Evolutionary conservation across 2,888 invertebrate species (phyloP), one percentile per base, ranked within the genome.

Genomic region (Sycophila texana): DNA sequence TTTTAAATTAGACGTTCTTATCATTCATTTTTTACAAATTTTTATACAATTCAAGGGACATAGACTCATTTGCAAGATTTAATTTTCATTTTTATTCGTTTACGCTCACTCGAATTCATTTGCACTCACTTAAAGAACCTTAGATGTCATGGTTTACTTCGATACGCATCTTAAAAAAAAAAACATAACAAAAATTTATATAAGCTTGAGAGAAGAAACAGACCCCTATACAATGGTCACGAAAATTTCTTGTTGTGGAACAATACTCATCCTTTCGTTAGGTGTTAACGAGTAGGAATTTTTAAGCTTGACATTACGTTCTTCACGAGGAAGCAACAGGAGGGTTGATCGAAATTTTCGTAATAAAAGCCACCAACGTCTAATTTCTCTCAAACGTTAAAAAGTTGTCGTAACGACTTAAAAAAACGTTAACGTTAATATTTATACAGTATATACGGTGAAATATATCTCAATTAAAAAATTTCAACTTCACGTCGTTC

Each of bases 351-450:
- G 47, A 79, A 74, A 39, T 39, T 39, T 39, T 39, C 79, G 47
- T 81, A 83, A 79, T 80, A 83, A 82, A 82, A 80, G 65, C 22
- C 76, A 70, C 74, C 73, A 57, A 81, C 79, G 72, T 79, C 61
- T 26, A 53, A 53, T 22, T 73, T 74, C 53, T 78, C 51, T 79
- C 26, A 80, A 84, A 84, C 81, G 82, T 75, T 84, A 82, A 83
- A 74, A 70, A 63, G 51, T 83, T 77, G 79, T 82, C 79, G 81
- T 83, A 83, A 84, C 83, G 83, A 85, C 84, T 84, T 83, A 84
- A 84, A 85, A 85, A 85, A 81, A 81, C 73, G 47, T 77, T 76
- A 79, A 79, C 80, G 66, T 78, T 82, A 81, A 76, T 73, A 65
- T 82, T 81, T 83, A 77, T 83, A 82, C 82, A 82, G 57, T 73